A percentile compares a stretch with the other conserved stretches of the same genome.
Conservation (phyloP, 2,888 invertebrate species). For the Boloria selene region DNA sequence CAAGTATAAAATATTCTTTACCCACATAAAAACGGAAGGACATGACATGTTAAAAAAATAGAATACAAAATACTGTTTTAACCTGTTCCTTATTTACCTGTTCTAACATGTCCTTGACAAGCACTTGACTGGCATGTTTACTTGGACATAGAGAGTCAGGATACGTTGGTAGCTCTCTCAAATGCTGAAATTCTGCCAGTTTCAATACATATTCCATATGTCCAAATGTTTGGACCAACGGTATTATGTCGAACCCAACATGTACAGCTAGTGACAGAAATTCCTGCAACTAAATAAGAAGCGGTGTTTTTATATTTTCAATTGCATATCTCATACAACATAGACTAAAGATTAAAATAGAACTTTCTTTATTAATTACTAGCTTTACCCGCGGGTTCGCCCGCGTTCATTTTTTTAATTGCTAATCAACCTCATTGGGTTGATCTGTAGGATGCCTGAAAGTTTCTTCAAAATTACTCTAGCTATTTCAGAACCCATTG, state of each 20-base stretch:
- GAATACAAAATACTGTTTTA: no score
- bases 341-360: no score
- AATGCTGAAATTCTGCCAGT: constrained; percentile 83
- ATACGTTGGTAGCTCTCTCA: constrained; percentile 84
- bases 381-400: no score
- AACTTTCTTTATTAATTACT: no score
- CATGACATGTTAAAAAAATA: no score
- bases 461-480: no score
- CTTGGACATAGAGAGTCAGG: constrained; percentile 88
- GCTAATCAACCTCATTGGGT: no score
- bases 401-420: no score
- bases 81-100: constrained; percentile 80
- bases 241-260: constrained; percentile 86
- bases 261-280: constrained; percentile 72
- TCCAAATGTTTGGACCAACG: constrained; percentile 93
- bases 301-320: not conserved
- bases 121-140: constrained; percentile 74
- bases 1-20: no score
- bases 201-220: constrained; percentile 92
- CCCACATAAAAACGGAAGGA: no score
- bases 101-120: constrained; percentile 86
- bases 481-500: no score
- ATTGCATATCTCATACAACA: not conserved
- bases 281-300: constrained; percentile 53
- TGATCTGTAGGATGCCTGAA: no score